Conservation (phyloP, 2,113 vertebrate genomes). For the Cebus imitator region DNA sequence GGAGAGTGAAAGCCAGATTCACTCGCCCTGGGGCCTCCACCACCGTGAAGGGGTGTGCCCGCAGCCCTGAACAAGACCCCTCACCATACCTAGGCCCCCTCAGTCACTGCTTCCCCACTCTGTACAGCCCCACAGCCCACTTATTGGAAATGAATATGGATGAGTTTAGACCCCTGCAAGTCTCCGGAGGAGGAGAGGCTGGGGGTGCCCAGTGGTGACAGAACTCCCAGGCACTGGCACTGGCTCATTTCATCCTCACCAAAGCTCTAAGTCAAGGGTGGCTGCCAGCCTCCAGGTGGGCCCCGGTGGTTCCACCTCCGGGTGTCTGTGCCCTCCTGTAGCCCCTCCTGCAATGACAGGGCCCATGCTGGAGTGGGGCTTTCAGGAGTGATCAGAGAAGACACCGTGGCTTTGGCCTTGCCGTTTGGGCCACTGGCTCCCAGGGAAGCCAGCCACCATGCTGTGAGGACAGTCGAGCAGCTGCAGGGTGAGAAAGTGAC, state of each 20-base stretch:
- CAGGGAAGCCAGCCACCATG: background rate
- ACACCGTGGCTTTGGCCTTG: fast-evolving
- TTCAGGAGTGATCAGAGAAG: too few species aligned
- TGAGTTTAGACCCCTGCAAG: fast-evolving
- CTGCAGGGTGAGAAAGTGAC: fast-evolving
- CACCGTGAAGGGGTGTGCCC: background rate
- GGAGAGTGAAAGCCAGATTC: background rate
- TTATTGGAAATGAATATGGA: background rate
- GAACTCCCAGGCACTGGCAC: background rate
- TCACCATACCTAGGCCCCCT: background rate
- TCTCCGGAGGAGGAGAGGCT: background rate
- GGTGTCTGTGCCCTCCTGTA: background rate
- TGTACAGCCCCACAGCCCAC: fast-evolving
- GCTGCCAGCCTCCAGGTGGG: background rate
- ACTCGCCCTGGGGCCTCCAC: background rate
- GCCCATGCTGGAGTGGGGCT: background rate
- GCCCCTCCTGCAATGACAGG: background rate
- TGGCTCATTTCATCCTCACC: background rate
- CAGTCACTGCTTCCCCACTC: background rate
- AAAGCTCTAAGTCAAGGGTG: fast-evolving
- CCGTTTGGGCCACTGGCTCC: too few species aligned
- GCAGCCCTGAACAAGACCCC: background rate
- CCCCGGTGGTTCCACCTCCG: fast-evolving
- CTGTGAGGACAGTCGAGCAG: background rate
- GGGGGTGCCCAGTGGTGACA: fast-evolving